Evolutionary conservation across 2,797 vertebrate species (phyloP).

Genomic region (Chromobotia macracanthus): DNA sequence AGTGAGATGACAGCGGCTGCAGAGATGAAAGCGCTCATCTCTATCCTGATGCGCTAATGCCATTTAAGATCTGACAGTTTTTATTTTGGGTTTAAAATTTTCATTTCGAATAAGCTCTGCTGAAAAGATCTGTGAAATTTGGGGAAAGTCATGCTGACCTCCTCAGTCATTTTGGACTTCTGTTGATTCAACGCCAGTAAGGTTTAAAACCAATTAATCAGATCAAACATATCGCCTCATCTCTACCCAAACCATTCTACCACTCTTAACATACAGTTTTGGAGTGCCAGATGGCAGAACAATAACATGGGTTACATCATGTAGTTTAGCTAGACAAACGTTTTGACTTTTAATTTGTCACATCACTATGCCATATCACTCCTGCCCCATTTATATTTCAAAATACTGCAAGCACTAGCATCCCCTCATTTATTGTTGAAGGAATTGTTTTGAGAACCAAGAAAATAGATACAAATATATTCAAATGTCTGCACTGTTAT

Average conservation of each 20-base stretch:
- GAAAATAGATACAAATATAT: background rate
- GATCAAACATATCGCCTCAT: background rate
- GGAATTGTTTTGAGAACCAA: background rate
- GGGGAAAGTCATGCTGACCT: conserved; percentile 8
- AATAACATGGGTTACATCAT: conserved; percentile 7
- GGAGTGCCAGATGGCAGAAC: background rate
- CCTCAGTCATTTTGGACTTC: background rate
- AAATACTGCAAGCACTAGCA: background rate
- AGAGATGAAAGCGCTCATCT: conserved; percentile 47
- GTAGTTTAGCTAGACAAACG: background rate
- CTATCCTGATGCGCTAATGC: too few species aligned
- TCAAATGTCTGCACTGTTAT: background rate
- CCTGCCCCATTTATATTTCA: background rate
- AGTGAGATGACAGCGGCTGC: conserved; percentile 57
- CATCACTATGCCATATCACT: background rate
- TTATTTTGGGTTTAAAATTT: conserved; percentile 32
- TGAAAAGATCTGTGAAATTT: conserved; percentile 43
- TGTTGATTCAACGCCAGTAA: background rate
- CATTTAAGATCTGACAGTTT: conserved; percentile 54
- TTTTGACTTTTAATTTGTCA: background rate
- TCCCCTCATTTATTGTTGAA: background rate
- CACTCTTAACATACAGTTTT: background rate
- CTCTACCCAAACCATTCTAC: background rate
- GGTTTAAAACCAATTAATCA: background rate
- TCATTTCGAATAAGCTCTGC: conserved; percentile 42